Evolutionary conservation across 2,888 invertebrate species (phyloP).

Genomic region (Oasisia sp.): DNA sequence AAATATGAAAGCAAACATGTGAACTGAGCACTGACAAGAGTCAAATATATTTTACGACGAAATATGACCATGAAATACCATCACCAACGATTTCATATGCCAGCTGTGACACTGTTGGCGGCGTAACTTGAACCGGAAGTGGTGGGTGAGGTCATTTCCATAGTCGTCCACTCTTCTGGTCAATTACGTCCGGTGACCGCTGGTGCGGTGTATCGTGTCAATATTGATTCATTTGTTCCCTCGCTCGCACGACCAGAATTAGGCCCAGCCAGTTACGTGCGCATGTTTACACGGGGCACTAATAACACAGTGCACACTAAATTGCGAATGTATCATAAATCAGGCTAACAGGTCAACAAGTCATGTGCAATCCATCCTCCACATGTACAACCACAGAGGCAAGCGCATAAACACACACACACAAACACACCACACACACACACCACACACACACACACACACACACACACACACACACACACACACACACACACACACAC

Average conservation of each 20-base stretch:
- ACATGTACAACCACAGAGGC: neutral
- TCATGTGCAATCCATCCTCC: neutral
- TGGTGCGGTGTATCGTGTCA: neutral
- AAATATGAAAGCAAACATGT: too few species aligned
- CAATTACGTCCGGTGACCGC: neutral
- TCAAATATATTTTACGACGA: too few species aligned
- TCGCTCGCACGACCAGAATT: neutral
- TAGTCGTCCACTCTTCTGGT: neutral
- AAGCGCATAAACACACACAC: neutral
- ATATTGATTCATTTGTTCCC: neutral
- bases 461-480: neutral
- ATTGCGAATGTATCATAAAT: neutral
- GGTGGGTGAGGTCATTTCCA: neutral
- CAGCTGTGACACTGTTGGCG: neutral
- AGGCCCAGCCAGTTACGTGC: neutral
- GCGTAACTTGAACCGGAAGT: conserved; percentile 8
- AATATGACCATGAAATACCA: too few species aligned
- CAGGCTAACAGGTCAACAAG: neutral
- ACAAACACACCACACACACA: neutral
- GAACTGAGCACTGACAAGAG: too few species aligned
- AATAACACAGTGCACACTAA: neutral
- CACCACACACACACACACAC: neutral
- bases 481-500: neutral
- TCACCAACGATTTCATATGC: too few species aligned
- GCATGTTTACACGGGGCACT: neutral